Evolutionary conservation across 2,113 vertebrate genomes (phyloP), one percentile per base, ranked within the genome.

Genomic region (Gallinago jamesoni): DNA sequence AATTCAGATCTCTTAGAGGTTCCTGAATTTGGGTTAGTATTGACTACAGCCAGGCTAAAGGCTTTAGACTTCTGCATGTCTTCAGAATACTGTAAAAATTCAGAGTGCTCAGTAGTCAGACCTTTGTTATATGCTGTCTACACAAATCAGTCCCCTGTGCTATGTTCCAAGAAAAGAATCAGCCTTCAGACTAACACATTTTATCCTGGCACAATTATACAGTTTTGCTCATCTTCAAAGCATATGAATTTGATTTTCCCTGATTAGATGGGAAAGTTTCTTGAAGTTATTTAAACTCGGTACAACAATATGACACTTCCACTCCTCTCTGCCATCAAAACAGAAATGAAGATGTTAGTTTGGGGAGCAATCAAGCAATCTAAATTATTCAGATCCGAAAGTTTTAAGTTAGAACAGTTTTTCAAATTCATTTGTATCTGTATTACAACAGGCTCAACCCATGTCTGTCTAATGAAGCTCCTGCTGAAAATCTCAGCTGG

Each of bases 401-500:
- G 70, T 97, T 97, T 95, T 90, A 91, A 94, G 92, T 97, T 97
- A 84, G 89, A 97, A 97, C 66, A 72, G 66, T 94, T 97, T 97
- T 97, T 96, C 87, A 96, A 92, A 92, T 96, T 97, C 84, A 94
- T 97, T 97, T 97, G 86, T 96, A 95, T 95, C 95, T 97, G 94
- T 89, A 92, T 93, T 97, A 89, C 69, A 97, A 79, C 81, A 95
- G 87, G 56, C 96, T 95, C 91, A 92, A 97, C 80, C 72, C 91
- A 92, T 33, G 75, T 96, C 96, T 96, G 89, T 97, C 95, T 98
- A 97, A 98, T 98, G 97, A 98, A 98, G 93, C 95, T 97, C 97
- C 95, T 60, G 96, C 97, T 97, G 97, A 96, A 98, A 98, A 97
- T 96, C 97, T 97, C 98, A 95, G 98, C 95, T 98, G 98, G 98